Evolutionary conservation across 2,888 invertebrate species (phyloP).

Genomic region (Andrena trimmerana): DNA sequence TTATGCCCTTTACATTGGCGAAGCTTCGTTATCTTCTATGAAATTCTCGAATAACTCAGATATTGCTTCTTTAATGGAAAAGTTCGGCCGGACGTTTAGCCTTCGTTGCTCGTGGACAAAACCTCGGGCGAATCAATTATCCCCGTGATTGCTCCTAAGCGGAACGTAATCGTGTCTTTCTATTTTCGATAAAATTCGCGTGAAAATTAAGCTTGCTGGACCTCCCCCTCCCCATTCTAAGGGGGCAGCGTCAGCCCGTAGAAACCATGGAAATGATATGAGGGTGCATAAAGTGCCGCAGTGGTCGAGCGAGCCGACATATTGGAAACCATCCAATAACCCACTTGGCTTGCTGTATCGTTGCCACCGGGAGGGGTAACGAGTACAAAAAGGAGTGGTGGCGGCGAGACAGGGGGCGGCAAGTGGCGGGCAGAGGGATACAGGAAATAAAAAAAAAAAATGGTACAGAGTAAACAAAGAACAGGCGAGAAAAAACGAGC

Average conservation of each 20-base stretch:
- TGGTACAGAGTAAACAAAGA: conserved; percentile 40
- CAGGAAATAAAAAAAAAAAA: conserved; percentile 1
- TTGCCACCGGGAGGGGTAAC: conserved; percentile 46
- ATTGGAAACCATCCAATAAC: conserved; percentile 76
- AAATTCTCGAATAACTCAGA: conserved; percentile 26
- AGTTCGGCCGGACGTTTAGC: background rate
- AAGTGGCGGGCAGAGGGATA: background rate
- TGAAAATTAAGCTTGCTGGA: conserved; percentile 17
- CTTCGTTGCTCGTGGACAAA: background rate
- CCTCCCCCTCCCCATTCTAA: background rate
- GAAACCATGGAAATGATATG: conserved; percentile 66
- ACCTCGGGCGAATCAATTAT: too few species aligned
- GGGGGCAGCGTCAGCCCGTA: conserved; percentile 33
- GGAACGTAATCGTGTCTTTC: too few species aligned
- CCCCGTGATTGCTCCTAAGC: too few species aligned
- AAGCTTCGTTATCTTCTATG: conserved; percentile 23
- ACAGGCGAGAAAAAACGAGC: conserved; percentile 27
- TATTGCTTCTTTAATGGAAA: conserved; percentile 22
- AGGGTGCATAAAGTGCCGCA: conserved; percentile 66
- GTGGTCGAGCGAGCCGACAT: conserved; percentile 67
- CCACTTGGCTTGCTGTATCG: conserved; percentile 70
- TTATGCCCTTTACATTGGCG: conserved; percentile 15
- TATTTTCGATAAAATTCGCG: conserved; percentile 6
- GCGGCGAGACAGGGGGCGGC: background rate
- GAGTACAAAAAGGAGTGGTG: conserved; percentile 49